These are phyloP conservation scores for Nomada ferruginata DNA, from an alignment of 2,888 invertebrate genomes.

Conservation along the genomic window DNA sequence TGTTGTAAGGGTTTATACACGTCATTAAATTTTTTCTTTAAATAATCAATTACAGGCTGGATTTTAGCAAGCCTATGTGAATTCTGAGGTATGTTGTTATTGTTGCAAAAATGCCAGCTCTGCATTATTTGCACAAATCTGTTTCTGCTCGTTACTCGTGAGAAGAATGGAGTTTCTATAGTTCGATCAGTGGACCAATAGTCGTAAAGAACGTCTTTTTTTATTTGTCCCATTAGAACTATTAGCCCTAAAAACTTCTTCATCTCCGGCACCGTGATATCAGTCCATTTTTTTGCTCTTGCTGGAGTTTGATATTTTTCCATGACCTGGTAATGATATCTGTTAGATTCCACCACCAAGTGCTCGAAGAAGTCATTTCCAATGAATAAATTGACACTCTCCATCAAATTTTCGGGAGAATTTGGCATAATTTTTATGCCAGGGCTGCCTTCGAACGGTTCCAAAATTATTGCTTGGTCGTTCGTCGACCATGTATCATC, in stretches of 20 bases:
- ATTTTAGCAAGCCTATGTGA: slow-evolving; percentile 30
- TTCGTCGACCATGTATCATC: no score
- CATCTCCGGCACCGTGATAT: slow-evolving; percentile 31
- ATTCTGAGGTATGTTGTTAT: slow-evolving; percentile 15
- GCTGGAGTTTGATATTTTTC: no score
- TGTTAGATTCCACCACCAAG: no score
- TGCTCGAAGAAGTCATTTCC: no score
- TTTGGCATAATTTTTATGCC: no score
- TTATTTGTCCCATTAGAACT: slow-evolving; percentile 28
- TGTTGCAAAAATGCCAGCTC: slow-evolving; percentile 8
- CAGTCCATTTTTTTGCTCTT: neutral
- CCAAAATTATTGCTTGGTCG: no score
- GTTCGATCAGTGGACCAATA: slow-evolving; percentile 27
- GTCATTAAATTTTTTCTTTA: slow-evolving; percentile 43
- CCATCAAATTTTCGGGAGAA: no score
- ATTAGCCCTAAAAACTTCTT: slow-evolving; percentile 13
- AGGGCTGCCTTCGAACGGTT: no score
- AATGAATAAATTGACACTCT: no score
- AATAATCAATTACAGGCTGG: slow-evolving; percentile 50
- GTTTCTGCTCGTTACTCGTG: slow-evolving; percentile 4
- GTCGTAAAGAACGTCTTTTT: slow-evolving; percentile 3
- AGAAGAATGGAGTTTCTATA: slow-evolving; percentile 18
- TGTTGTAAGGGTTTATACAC: slow-evolving; percentile 54
- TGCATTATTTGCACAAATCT: slow-evolving; percentile 11
- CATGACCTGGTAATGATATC: no score